A percentile compares a stretch with the other conserved stretches of the same genome.
Evolutionary conservation across 2,888 invertebrate species (phyloP).

Genomic region (Vanessa cardui): DNA sequence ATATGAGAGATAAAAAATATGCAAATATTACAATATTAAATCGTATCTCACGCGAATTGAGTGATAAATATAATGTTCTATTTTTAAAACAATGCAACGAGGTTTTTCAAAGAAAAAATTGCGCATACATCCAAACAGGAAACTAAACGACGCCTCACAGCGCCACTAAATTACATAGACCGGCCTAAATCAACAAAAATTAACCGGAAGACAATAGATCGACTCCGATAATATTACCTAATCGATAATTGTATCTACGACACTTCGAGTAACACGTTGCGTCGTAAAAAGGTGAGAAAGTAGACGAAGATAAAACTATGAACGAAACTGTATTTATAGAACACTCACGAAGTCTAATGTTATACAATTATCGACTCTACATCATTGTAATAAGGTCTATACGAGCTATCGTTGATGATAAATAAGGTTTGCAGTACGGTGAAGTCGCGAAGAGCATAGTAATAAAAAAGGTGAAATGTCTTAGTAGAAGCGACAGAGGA

Average conservation of each 20-base stretch:
- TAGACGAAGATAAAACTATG: constrained; percentile 77
- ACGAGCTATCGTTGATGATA: constrained; percentile 19
- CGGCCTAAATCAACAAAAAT: constrained; percentile 76
- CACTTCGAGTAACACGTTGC: constrained; percentile 78
- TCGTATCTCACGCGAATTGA: background rate
- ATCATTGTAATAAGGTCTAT: constrained; percentile 21
- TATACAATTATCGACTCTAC: constrained; percentile 37
- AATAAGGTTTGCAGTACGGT: constrained; percentile 48
- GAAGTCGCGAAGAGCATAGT: constrained; percentile 78
- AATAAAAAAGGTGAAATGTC: constrained; percentile 83
- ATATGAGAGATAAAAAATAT: constrained; percentile 20
- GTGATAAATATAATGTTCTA: constrained; percentile 1
- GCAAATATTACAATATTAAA: constrained; percentile 11
- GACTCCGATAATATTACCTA: constrained; percentile 78
- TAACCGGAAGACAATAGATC: constrained; percentile 81
- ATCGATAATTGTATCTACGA: constrained; percentile 83
- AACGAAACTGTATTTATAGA: constrained; percentile 18
- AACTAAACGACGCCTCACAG: constrained; percentile 54
- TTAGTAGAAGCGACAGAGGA: constrained; percentile 76
- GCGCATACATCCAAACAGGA: constrained; percentile 51
- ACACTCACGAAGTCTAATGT: constrained; percentile 6
- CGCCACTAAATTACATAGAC: constrained; percentile 66
- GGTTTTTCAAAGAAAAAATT: background rate
- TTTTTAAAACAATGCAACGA: background rate
- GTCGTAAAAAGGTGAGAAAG: constrained; percentile 83